Percentiles rank a stretch among this genome's conserved stretches.
Evolutionary conservation across 2,888 invertebrate species (phyloP).

Genomic region (Polyommatus icarus): DNA sequence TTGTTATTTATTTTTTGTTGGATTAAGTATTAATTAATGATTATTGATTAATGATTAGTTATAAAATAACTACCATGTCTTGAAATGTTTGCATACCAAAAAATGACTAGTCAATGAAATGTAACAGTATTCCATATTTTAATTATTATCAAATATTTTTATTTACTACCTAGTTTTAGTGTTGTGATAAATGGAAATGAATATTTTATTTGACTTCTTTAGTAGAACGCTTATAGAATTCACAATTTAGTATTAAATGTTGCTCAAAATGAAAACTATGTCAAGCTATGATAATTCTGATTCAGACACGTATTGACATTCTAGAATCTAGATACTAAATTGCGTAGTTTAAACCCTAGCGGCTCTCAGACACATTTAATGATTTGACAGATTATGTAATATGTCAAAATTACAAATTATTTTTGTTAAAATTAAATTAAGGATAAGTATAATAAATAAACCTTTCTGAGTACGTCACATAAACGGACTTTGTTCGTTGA

Average conservation of each 20-base stretch:
- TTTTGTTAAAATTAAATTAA: too few relatives aligned
- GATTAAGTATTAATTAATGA: constrained; percentile 6
- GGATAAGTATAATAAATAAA: too few relatives aligned
- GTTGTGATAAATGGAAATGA: constrained; percentile 10
- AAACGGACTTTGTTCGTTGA: too few relatives aligned
- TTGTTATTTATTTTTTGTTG: constrained; percentile 23
- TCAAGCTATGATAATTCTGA: background rate
- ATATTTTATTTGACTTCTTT: background rate
- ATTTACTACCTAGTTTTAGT: background rate
- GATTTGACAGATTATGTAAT: too few relatives aligned
- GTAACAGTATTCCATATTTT: constrained; percentile 35
- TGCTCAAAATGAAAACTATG: background rate
- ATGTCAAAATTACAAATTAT: too few relatives aligned
- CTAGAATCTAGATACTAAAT: too few relatives aligned
- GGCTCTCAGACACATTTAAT: too few relatives aligned
- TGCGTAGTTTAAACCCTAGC: too few relatives aligned
- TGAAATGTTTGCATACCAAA: constrained; percentile 25
- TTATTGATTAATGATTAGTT: background rate
- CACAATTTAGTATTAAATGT: background rate
- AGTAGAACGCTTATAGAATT: background rate
- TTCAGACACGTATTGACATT: too few relatives aligned
- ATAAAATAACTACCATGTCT: background rate
- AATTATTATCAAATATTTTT: constrained; percentile 15
- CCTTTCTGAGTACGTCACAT: too few relatives aligned
- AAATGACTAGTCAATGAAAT: constrained; percentile 31